These are phyloP conservation scores for Orbicella faveolata DNA, from an alignment of 64 coral and sea anemone genomes.

Conservation along the genomic window DNA sequence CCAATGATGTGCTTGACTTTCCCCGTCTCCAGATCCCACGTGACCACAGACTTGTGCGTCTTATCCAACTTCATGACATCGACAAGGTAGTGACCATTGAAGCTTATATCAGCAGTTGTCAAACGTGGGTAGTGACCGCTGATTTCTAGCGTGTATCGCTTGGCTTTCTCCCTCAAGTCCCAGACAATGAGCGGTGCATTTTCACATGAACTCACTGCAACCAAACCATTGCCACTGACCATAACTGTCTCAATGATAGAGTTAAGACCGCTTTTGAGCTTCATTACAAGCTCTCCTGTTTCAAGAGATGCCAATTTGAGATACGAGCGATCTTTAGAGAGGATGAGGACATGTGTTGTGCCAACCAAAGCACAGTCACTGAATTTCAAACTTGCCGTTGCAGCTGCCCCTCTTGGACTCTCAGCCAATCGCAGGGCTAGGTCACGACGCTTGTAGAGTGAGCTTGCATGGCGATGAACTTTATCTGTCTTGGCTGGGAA, in stretches of 20 bases:
- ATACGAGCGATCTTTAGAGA: conserved; percentile 87
- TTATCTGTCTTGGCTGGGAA: conserved; percentile 82
- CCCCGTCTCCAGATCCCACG: conserved; percentile 85
- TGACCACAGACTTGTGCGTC: conserved; percentile 82
- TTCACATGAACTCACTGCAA: conserved; percentile 86
- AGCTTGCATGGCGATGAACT: conserved; percentile 90
- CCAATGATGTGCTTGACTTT: conserved; percentile 93
- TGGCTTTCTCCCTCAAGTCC: conserved; percentile 73
- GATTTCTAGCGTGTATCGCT: conserved; percentile 63
- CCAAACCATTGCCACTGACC: conserved; percentile 87
- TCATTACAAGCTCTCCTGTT: conserved; percentile 77
- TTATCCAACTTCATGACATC: conserved; percentile 85
- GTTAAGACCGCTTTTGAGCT: conserved; percentile 78
- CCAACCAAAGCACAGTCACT: conserved; percentile 92
- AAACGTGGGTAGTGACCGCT: conserved; percentile 85
- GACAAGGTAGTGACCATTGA: conserved; percentile 86
- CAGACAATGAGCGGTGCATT: conserved; percentile 82
- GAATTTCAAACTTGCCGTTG: conserved; percentile 75
- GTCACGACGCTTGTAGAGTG: conserved; percentile 97
- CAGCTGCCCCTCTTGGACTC: conserved; percentile 66
- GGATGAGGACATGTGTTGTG: conserved; percentile 72
- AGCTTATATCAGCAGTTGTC: conserved; percentile 84
- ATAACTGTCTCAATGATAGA: conserved; percentile 91
- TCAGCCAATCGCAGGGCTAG: conserved; percentile 89
- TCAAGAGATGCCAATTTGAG: conserved; percentile 91